Percentiles rank a stretch among this genome's conserved stretches.
Evolutionary conservation across 1,140 invertebrate genomes (phyloP).

Genomic region (Drosophila cardini): DNA sequence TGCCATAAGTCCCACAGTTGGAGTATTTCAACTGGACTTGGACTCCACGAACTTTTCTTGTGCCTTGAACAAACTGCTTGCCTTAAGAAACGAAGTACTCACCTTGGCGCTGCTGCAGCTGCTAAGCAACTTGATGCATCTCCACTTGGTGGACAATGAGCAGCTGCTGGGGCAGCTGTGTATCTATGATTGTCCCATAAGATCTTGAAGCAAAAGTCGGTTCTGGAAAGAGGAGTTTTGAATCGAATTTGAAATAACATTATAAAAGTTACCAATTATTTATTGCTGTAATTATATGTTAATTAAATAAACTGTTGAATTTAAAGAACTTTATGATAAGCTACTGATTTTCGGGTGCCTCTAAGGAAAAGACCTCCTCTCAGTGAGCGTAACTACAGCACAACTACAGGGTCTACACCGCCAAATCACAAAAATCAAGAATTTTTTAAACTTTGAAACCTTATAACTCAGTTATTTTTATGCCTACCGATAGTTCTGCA

Average conservation of each 20-base stretch:
- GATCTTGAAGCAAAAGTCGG: neutral
- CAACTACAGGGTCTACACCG: no score
- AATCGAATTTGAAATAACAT: constrained; percentile 21
- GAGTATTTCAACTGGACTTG: constrained; percentile 16
- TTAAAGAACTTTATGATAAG: no score
- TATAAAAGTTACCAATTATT: neutral
- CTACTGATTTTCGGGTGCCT: no score
- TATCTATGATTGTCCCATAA: constrained; percentile 26
- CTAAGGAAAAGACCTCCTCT: no score
- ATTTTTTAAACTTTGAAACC: no score
- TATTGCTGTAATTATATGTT: neutral
- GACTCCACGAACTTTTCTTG: constrained; percentile 13
- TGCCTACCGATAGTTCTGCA: no score
- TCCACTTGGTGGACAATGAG: constrained; percentile 20
- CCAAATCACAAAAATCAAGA: no score
- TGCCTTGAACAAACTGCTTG: constrained; percentile 61
- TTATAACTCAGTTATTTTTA: no score
- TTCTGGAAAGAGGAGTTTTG: neutral
- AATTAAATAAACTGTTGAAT: no score
- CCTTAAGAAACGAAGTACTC: constrained; percentile 27
- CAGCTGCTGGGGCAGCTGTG: constrained; percentile 35
- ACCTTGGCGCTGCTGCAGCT: constrained; percentile 51
- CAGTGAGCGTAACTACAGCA: no score
- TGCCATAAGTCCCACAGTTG: constrained; percentile 12
- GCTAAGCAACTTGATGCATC: constrained; percentile 35